These are phyloP conservation scores for Poeciliopsis paucimaculata DNA, from an alignment of 2,797 vertebrate species.

Conservation along the genomic window DNA sequence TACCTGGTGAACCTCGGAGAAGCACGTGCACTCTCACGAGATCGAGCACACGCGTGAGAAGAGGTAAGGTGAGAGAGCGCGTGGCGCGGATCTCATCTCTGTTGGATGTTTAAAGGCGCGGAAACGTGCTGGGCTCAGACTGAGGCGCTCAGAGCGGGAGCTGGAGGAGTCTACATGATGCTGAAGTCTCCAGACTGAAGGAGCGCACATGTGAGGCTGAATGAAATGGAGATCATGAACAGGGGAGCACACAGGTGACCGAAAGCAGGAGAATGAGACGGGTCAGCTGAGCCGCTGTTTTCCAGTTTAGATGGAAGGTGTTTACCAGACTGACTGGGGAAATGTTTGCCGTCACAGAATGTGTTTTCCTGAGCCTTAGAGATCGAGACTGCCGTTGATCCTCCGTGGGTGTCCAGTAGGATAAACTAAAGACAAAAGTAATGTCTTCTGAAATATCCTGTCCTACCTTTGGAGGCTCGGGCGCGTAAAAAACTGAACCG, in stretches of 20 bases:
- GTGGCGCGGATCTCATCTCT: constrained; percentile 8
- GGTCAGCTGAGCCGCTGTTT: neutral
- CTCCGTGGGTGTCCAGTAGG: neutral
- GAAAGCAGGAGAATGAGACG: neutral
- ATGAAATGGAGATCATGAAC: constrained; percentile 1
- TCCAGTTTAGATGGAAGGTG: neutral
- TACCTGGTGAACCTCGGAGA: neutral
- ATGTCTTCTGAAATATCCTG: neutral
- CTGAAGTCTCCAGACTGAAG: neutral
- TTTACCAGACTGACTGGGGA: neutral
- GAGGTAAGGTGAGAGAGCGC: constrained; percentile 3
- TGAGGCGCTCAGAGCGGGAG: constrained; percentile 10
- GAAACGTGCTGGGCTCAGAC: neutral
- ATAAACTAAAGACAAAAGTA: neutral
- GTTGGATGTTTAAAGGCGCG: constrained; percentile 49
- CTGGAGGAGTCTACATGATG: constrained; percentile 4
- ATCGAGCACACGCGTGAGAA: neutral
- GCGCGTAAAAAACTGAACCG: constrained; percentile 1
- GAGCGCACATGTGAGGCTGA: neutral
- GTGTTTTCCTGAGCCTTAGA: neutral
- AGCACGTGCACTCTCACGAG: neutral
- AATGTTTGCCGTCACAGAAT: neutral
- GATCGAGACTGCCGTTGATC: neutral
- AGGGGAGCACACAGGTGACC: constrained; percentile 36
- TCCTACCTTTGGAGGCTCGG: constrained; percentile 5